Evolutionary conservation across 2,113 vertebrate species (phyloP).

Genomic region (Rostratula benghalensis): DNA sequence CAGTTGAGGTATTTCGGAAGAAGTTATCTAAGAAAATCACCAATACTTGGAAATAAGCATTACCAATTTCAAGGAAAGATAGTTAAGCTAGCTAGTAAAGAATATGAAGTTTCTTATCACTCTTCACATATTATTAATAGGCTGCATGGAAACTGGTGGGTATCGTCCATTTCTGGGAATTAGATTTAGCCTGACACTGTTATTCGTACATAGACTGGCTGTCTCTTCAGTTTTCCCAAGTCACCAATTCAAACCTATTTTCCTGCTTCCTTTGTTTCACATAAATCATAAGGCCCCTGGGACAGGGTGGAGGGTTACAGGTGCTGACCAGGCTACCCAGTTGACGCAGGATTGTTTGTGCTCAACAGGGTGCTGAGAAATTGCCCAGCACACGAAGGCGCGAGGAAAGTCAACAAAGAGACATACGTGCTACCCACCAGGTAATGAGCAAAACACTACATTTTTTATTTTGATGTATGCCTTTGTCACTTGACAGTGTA

Average conservation of each 20-base stretch:
- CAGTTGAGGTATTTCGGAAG: background rate
- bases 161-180: background rate
- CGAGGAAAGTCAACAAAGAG: slow-evolving; percentile 1
- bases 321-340: background rate
- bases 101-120: background rate
- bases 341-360: background rate
- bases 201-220: background rate
- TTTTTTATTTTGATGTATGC: slow-evolving; percentile 34
- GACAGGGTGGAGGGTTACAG: background rate
- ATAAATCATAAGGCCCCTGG: background rate
- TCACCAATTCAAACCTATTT: background rate
- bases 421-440: background rate
- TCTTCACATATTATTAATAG: background rate
- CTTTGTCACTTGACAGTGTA: slow-evolving; percentile 17
- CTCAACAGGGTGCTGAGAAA: background rate
- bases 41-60: background rate
- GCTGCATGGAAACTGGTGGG: background rate
- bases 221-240: accelerated
- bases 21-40: background rate
- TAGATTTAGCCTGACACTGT: background rate
- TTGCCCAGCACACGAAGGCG: background rate
- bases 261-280: background rate
- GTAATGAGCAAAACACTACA: background rate
- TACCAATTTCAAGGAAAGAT: background rate
- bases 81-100: background rate